Conservation (phyloP, 1,140 invertebrate genomes). For the Drosophila lacertosa region DNA sequence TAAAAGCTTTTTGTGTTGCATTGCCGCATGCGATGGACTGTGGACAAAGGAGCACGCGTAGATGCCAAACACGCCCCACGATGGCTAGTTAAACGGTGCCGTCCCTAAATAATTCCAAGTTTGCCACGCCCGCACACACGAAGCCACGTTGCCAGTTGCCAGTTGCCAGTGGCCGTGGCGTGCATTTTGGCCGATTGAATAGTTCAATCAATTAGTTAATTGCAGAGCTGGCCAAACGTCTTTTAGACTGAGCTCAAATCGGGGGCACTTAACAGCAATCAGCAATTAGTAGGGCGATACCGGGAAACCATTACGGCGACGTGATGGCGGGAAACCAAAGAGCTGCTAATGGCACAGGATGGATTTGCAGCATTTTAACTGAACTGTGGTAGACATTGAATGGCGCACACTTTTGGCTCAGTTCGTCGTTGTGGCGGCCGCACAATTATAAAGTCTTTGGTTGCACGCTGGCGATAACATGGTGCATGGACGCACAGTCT, state of each 20-base stretch:
- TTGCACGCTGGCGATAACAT: not conserved
- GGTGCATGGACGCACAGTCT: slow-evolving; percentile 4
- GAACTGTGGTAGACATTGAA: slow-evolving; percentile 13
- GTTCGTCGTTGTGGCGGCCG: slow-evolving; percentile 6
- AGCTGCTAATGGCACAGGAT: slow-evolving; percentile 45
- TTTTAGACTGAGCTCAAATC: slow-evolving; percentile 56
- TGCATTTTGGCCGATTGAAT: slow-evolving; percentile 75
- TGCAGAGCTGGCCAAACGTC: slow-evolving; percentile 62
- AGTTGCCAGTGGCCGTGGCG: slow-evolving; percentile 23
- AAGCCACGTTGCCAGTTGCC: too few species aligned
- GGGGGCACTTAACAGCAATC: slow-evolving; percentile 74
- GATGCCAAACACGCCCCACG: slow-evolving; percentile 11
- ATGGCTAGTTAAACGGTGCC: slow-evolving; percentile 15
- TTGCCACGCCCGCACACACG: slow-evolving; percentile 51
- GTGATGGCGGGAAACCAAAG: slow-evolving; percentile 29
- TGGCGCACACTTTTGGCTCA: not conserved
- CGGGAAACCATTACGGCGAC: slow-evolving; percentile 25
- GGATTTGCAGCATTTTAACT: slow-evolving; percentile 48
- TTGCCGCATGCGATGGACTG: slow-evolving; percentile 21
- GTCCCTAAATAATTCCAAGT: slow-evolving; percentile 16
- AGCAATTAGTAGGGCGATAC: slow-evolving; percentile 62
- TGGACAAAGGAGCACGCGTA: slow-evolving; percentile 16
- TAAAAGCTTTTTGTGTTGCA: slow-evolving; percentile 38
- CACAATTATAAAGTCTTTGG: slow-evolving; percentile 49
- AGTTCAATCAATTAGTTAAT: slow-evolving; percentile 83